A percentile compares a stretch with the other conserved stretches of the same genome.
Evolutionary conservation across 30 jellyfish, hydroid and myxozoan species (phyloP).

Genomic region (Chironex yamaguchii): DNA sequence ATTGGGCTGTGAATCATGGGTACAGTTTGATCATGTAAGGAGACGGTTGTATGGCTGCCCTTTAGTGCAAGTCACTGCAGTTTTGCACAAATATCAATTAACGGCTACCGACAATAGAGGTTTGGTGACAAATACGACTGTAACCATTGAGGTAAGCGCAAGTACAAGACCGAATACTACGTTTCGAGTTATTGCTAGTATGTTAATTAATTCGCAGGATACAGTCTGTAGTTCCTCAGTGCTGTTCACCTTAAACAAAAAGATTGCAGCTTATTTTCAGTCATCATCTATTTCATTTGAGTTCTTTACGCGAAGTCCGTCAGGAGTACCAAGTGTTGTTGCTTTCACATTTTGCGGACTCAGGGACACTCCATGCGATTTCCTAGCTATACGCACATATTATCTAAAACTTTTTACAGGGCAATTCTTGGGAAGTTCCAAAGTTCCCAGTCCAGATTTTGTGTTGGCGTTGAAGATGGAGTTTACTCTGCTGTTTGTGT

Average conservation of each 20-base stretch:
- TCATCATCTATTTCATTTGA: not conserved
- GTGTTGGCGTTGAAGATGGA: not conserved
- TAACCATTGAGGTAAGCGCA: not conserved
- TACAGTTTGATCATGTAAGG: conserved; percentile 28
- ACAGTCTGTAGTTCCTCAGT: not conserved
- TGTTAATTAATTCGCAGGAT: not conserved
- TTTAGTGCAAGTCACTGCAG: not conserved
- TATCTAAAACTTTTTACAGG: not conserved
- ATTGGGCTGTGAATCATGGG: conserved; percentile 23
- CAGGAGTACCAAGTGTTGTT: not conserved
- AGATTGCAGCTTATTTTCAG: not conserved
- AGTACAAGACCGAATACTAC: not conserved
- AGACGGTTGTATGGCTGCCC: conserved; percentile 46
- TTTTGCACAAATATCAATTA: not conserved
- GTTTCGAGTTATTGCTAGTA: not conserved
- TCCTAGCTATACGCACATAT: not conserved
- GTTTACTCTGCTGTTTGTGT: not conserved
- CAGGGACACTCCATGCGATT: not conserved
- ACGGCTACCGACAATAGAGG: not conserved
- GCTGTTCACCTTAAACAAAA: not conserved
- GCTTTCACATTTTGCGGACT: not conserved
- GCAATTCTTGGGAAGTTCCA: not conserved
- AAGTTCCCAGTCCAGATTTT: not conserved
- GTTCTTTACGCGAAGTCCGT: not conserved
- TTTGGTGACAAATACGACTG: not conserved